Conservation (phyloP, 1,140 invertebrate species). For the Tetraneura akinire region DNA sequence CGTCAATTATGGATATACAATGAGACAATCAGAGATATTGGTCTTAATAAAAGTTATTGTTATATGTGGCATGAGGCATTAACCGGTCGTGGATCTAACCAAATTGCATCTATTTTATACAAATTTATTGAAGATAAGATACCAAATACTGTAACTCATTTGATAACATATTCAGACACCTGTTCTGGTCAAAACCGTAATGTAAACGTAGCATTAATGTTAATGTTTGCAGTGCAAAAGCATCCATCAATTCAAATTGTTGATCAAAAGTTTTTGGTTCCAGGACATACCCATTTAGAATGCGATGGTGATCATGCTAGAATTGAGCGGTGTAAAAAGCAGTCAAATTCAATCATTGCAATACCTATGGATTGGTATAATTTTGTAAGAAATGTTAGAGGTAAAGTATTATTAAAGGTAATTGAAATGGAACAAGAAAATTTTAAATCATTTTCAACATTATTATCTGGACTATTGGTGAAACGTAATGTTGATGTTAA, state of each 20-base stretch:
- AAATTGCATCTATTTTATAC: constrained; percentile 12
- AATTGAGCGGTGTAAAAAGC: constrained; percentile 39
- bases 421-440: constrained; percentile 8
- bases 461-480: too few relatives aligned
- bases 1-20: constrained; percentile 49
- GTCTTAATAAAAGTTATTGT: constrained; percentile 6
- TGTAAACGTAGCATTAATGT: constrained; percentile 34
- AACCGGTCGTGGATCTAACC: neutral
- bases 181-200: constrained; percentile 46
- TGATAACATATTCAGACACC: constrained; percentile 47
- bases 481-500: neutral
- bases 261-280: constrained; percentile 48
- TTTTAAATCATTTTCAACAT: neutral
- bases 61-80: constrained; percentile 1
- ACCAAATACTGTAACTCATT: neutral
- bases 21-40: constrained; percentile 23
- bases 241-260: constrained; percentile 1
- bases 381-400: constrained; percentile 9
- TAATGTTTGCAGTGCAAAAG: neutral
- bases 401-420: neutral
- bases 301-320: constrained; percentile 37
- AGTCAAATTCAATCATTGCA: neutral
- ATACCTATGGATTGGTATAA: constrained; percentile 36
- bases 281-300: constrained; percentile 15
- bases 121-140: constrained; percentile 11